phyloP scores from a whole-genome alignment of 2,797 vertebrate species.

The Mormyrops boulengeri region DNA sequence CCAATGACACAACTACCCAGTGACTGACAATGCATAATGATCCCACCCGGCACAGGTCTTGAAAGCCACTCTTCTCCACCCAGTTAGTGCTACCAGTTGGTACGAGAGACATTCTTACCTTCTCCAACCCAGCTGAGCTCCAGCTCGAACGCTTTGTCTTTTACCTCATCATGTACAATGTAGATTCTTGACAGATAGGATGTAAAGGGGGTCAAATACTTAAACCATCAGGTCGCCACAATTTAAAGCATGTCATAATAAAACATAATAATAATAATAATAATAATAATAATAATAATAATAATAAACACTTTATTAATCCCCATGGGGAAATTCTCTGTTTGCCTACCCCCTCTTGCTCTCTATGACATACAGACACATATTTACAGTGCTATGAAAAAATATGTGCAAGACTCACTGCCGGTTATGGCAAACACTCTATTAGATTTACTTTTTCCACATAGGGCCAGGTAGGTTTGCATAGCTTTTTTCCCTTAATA shows the following conservation, averaged over 20 bases:
- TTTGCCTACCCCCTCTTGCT: not conserved
- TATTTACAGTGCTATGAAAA: not conserved
- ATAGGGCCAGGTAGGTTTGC: not conserved
- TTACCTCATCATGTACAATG: constrained; percentile 97
- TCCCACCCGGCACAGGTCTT: not conserved
- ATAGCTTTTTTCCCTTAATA: not conserved
- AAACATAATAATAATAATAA: not conserved
- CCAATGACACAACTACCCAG: not conserved
- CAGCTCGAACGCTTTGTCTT: constrained; percentile 95
- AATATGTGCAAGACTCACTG: not conserved
- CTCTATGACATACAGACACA: not conserved
- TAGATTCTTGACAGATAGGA: constrained; percentile 74
- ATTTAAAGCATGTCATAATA: not conserved
- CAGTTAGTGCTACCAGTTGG: not conserved
- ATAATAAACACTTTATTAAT: not conserved
- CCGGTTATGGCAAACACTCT: not conserved
- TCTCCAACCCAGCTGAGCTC: constrained; percentile 98
- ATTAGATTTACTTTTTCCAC: not conserved
- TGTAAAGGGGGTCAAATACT: not conserved
- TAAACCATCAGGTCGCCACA: not conserved
- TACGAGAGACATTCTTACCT: constrained; percentile 54
- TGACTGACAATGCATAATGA: not conserved
- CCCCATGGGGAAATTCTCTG: not conserved
- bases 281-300: too few relatives aligned
- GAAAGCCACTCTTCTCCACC: not conserved